phyloP scores from a whole-genome alignment of 2,113 vertebrate species.

The Prunella himalayana region DNA sequence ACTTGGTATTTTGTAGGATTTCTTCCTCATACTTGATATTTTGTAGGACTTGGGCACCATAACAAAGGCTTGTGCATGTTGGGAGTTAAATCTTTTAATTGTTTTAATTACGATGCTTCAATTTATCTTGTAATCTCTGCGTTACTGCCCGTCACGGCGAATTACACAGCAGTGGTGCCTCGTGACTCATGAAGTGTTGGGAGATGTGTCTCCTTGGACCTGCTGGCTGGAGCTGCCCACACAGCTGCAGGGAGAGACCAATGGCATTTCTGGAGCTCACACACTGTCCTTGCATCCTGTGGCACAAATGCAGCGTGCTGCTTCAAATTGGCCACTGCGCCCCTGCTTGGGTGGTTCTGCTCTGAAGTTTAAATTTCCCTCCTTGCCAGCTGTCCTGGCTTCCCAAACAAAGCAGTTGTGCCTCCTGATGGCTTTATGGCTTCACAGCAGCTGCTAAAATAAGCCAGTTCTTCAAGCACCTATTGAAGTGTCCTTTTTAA shows the following conservation, averaged over 20 bases:
- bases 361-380: neutral
- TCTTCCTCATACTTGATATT: neutral
- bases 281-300: neutral
- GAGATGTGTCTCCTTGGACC: neutral
- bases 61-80: neutral
- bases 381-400: neutral
- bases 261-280: neutral
- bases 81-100: neutral
- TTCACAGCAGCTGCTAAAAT: neutral
- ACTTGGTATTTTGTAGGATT: neutral
- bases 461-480: neutral
- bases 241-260: neutral
- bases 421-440: neutral
- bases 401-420: neutral
- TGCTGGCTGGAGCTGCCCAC: neutral
- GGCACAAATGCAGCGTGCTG: neutral
- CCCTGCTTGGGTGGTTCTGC: neutral
- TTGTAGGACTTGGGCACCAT: neutral
- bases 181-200: neutral
- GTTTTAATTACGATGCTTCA: neutral
- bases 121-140: neutral
- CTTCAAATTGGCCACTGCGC: neutral
- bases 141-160: accelerated
- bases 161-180: neutral
- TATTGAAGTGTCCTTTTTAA: neutral